A percentile compares a stretch with the other conserved stretches of the same genome.
phyloP scores from a whole-genome alignment of 2,797 vertebrate species.

The Argyrosomus regius region DNA sequence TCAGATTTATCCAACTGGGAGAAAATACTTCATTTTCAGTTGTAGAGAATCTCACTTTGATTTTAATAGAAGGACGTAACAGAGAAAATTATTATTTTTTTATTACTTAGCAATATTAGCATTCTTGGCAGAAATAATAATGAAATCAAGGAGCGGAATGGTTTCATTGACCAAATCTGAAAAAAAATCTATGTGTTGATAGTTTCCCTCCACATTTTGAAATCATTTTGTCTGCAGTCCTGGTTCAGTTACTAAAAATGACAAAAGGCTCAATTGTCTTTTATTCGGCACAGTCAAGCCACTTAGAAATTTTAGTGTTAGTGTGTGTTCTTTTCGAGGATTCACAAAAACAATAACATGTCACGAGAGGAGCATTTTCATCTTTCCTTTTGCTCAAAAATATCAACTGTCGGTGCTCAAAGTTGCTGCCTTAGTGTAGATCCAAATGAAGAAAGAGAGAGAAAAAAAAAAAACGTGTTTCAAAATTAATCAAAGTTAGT shows the following conservation, averaged over 20 bases:
- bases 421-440: not conserved
- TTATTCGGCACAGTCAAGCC: not conserved
- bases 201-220: not conserved
- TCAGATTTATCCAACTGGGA: not conserved
- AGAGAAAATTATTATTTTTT: not conserved
- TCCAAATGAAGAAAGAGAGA: not conserved
- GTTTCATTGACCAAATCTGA: not conserved
- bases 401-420: not conserved
- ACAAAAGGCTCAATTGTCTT: not conserved
- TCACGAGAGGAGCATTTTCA: not conserved
- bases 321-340: not conserved
- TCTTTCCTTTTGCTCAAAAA: not conserved
- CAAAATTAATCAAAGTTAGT: constrained; percentile 32
- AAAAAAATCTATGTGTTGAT: not conserved
- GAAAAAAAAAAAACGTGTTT: constrained; percentile 10
- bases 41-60: constrained; percentile 1
- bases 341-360: not conserved
- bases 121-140: not conserved
- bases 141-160: constrained; percentile 4
- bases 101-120: not conserved
- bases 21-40: not conserved
- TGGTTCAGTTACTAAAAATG: not conserved
- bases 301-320: not conserved
- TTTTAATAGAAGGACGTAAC: not conserved
- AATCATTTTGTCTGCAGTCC: not conserved